Base-by-base conservation (phyloP, 2,797 vertebrate genomes). In the Anguilla marmorata region DNA sequence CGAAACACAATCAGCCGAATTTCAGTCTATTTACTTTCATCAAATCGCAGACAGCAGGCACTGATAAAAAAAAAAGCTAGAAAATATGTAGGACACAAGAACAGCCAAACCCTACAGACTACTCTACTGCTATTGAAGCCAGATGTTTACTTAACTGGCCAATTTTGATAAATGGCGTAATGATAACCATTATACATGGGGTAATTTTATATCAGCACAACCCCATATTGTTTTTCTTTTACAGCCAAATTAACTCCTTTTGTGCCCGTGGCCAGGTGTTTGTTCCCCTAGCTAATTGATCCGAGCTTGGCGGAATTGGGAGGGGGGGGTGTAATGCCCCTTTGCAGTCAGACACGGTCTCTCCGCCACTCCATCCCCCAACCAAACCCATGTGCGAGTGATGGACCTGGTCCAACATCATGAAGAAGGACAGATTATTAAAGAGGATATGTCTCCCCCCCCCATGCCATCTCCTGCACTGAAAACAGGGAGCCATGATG, bases 111-210 rank as follows among this genome's bases (percentile, higher is more conserved):
- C 91, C 93, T 94, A 91, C 92, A 92, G 93, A 90, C 95, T 93
- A 90, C 95, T 93, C 90, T 50, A 85, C 92, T 89, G 93, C 94
- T 95, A 94, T 97, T 97, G 95, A 97, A 97, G 94, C 94, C 97
- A 97, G 95, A 97, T 97, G 93, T 97, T 97, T 94, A 95, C 88
- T 94, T 95, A 94, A 94, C 94, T 94, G 93, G 94, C 96, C 95
- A 96, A 94, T 96, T 96, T 95, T 96, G 94, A 96, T 96, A 97
- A 97, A 96, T 92, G 88, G 93, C 93, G 92, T 92, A 92, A 94
- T 93, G 93, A 95, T 96, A 96, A 94, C 93, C 94, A 95, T 95
- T 96, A 93, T 94, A 91, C 94, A 94, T 93, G 90, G 91, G 91
- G 93, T 95, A 94, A 92, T 95, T 95, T 96, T 95, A 94, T 94